Base-by-base conservation (phyloP, 2,797 vertebrate genomes). In the Acestrorhynchus altus region DNA sequence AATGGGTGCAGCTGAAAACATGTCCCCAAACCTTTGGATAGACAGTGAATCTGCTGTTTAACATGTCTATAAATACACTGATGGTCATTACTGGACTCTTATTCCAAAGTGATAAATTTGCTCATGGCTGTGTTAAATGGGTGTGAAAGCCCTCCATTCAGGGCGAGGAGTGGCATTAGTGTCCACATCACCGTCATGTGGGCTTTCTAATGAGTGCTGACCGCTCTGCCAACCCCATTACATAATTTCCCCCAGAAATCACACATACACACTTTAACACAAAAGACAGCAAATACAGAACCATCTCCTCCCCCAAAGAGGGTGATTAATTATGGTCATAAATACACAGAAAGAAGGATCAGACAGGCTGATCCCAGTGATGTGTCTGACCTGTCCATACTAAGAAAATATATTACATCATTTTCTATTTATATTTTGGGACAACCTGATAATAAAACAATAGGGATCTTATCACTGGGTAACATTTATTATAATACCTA, bases 81-180 rank as follows among this genome's bases (percentile, higher is more conserved):
- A 20, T 12, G 12, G 10, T n/a, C 49, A 51, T 39, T 44, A 61
- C 26, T 16, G 35, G 71, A 56, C 26, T 13, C 26, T 59, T 24
- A n/a, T 18, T 13, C 18, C 12, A 10, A 9, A 64, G 61, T 64
- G 61, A n/a, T n/a, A 11, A 9, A 61, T 61, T 7, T 35, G 35
- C 16, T 42, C 74, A 59, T 64, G 52, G 31, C 16, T 15, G 49
- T 39, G 52, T 40, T 51, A 57, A 63, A 68, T 57, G 49, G n/a
- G 64, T 64, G 39, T 83, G 71, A 82, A 83, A 75, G 59, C 47
- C 20, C 28, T 44, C 68, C 57, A 81, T 82, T 85, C 70, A 75
- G 66, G 9, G 39, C 35, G 13, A 51, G 72, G n/a, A 56, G 40
- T 64, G 39, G 63, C 56, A 64, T 76, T 78, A 63, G 63, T 65